These are phyloP conservation scores for Globodera rostochiensis DNA, from an alignment of 1,140 invertebrate genomes.

Conservation along the genomic window DNA sequence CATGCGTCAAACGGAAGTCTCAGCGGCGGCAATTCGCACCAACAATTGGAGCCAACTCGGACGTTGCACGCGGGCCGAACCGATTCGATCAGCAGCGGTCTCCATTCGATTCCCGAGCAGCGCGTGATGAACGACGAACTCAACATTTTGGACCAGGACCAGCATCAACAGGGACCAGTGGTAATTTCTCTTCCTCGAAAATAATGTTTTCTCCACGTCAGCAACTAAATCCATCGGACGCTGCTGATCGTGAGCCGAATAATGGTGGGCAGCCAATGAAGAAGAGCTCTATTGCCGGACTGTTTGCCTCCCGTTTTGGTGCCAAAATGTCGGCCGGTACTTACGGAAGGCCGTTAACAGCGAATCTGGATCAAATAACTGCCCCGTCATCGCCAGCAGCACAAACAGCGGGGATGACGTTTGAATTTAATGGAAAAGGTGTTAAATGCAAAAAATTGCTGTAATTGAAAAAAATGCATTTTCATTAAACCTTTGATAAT, in stretches of 20 bases:
- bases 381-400: not conserved
- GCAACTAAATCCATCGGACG: too few species aligned
- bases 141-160: not conserved
- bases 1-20: constrained; percentile 1
- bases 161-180: too few species aligned
- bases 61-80: not conserved
- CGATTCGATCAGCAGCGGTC: constrained; percentile 27
- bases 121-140: constrained; percentile 15
- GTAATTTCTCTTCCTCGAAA: too few species aligned
- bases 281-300: constrained; percentile 36
- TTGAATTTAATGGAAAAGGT: constrained; percentile 2
- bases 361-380: not conserved
- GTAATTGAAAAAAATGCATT: not conserved
- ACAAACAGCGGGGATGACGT: not conserved
- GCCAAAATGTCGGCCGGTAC: constrained; percentile 33
- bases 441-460: too few species aligned
- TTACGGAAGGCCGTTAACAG: constrained; percentile 8
- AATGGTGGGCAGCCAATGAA: not conserved
- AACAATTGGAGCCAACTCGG: constrained; percentile 11
- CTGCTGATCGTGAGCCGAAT: too few species aligned
- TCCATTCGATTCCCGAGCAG: constrained; percentile 29
- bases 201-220: too few species aligned
- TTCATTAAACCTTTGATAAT: not conserved
- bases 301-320: constrained; percentile 25
- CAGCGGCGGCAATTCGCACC: not conserved